These are phyloP conservation scores for Heliothis peltigera DNA, from an alignment of 2,888 invertebrate species.

Conservation along the genomic window DNA sequence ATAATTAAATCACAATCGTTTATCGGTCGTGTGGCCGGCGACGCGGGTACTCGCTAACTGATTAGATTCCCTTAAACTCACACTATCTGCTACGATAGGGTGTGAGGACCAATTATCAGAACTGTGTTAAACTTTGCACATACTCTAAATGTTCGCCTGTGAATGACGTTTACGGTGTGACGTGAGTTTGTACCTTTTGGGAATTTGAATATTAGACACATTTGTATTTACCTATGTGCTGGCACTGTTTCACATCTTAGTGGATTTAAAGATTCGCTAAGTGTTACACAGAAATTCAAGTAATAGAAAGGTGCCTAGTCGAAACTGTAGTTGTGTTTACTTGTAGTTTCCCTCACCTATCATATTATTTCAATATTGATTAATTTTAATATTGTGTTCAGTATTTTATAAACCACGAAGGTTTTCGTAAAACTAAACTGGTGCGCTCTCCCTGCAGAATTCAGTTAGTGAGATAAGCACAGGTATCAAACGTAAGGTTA, in stretches of 20 bases:
- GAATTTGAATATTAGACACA: not conserved
- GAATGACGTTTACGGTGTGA: not conserved
- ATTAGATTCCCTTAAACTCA: slow-evolving; percentile 54
- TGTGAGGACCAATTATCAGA: slow-evolving; percentile 44
- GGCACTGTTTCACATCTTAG: too few species aligned
- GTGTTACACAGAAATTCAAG: too few species aligned
- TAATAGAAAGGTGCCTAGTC: too few species aligned
- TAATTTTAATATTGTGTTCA: not conserved
- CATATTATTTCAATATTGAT: not conserved
- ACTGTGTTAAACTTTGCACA: slow-evolving; percentile 39
- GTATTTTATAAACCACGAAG: not conserved
- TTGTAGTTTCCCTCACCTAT: not conserved
- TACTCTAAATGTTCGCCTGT: not conserved
- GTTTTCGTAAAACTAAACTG: not conserved
- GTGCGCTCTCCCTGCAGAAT: slow-evolving; percentile 8
- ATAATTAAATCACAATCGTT: slow-evolving; percentile 22
- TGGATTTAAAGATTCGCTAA: too few species aligned
- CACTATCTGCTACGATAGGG: slow-evolving; percentile 54
- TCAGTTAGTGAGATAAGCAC: slow-evolving; percentile 46
- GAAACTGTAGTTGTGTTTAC: too few species aligned
- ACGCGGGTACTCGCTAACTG: slow-evolving; percentile 52
- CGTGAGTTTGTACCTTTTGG: not conserved
- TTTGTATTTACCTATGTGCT: too few species aligned
- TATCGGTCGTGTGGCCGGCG: slow-evolving; percentile 24
- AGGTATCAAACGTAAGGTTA: slow-evolving; percentile 35